A percentile compares a stretch with the other conserved stretches of the same genome.
Conservation (phyloP, 1,140 invertebrate species). For the Eriocheir sinensis region DNA sequence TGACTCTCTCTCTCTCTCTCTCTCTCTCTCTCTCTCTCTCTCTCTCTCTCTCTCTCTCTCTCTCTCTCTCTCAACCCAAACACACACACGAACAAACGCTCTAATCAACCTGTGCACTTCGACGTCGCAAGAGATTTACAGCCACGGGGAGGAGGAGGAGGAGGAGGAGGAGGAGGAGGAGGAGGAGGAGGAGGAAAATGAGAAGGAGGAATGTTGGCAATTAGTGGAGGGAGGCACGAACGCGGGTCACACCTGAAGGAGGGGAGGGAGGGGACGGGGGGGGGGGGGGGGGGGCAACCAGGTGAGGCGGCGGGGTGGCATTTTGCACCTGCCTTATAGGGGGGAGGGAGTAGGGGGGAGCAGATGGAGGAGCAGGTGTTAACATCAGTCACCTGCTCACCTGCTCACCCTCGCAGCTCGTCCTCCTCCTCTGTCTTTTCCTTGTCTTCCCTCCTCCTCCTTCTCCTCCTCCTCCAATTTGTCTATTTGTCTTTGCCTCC, state of each 20-base stretch:
- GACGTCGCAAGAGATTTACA: not conserved
- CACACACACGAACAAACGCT: slow-evolving; percentile 13
- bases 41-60: slow-evolving; percentile 4
- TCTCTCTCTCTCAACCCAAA: not conserved
- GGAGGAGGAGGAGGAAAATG: not conserved
- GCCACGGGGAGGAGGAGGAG: not conserved
- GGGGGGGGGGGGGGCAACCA: not conserved
- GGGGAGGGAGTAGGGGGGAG: not conserved
- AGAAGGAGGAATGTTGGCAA: not conserved
- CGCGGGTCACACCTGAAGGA: not conserved
- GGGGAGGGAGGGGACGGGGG: not conserved
- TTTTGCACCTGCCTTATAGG: not conserved
- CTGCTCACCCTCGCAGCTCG: not conserved
- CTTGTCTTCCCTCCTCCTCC: too few relatives aligned
- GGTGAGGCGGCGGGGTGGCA: not conserved
- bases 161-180: not conserved
- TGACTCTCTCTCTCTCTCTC: not conserved
- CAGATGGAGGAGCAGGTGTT: not conserved
- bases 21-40: slow-evolving; percentile 4
- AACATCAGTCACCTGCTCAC: not conserved
- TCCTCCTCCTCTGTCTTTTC: too few relatives aligned
- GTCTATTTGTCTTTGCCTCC: too few relatives aligned
- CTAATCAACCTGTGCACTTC: not conserved
- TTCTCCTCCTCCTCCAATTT: too few relatives aligned
- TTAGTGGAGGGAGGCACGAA: not conserved